Base-by-base conservation (phyloP, 1,140 invertebrate species). In the Nasonia longicornis region DNA sequence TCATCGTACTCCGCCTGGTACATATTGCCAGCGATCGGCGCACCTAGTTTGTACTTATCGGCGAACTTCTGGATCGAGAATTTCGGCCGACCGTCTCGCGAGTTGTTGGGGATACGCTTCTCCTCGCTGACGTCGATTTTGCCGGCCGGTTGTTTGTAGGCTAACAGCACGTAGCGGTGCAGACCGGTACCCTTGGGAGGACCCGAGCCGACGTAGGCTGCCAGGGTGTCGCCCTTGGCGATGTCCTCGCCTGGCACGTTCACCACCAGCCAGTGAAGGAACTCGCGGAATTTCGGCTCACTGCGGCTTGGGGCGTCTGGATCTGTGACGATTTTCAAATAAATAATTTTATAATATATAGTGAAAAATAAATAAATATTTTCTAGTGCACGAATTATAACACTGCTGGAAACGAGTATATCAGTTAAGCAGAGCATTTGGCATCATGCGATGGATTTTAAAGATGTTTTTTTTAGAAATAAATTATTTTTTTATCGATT, bases 121-220 rank as follows among this genome's bases (percentile, higher is more conserved):
- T 88, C 88, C 82, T 92, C 92, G 77, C 91, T 85, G 77, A 91
- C 90, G 14, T 84, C 85, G 16, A 93, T 84, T 82, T 89, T 89
- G 16, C 90, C 91, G 4, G 87, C 85, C 6, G 87, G 85, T 83
- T 95, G 94, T 86, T 93, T 91, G 87, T 91, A 95, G 8, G 94
- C 89, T 20, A 95, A 80, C 80, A 93, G 93, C 2, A 95, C 91
- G 87, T 95, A 95, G 26, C 94, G 90, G 87, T 95, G 94, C 10
- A 94, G 87, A 35, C 93, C 93, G 86, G 85, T 86, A 29, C 81
- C 85, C 80, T 86, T 84, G n/a, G 88, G 86, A 29, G 89, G 85
- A 12, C 85, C 86, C n/a, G 93, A 87, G 42, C 93, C 93, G 73
- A 93, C 86, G 87, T 93, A 95, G 66, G 90, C 91, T 8, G 91